A percentile compares a stretch with the other conserved stretches of the same genome.
Evolutionary conservation across 2,113 vertebrate genomes (phyloP).

Genomic region (Passer montanus): DNA sequence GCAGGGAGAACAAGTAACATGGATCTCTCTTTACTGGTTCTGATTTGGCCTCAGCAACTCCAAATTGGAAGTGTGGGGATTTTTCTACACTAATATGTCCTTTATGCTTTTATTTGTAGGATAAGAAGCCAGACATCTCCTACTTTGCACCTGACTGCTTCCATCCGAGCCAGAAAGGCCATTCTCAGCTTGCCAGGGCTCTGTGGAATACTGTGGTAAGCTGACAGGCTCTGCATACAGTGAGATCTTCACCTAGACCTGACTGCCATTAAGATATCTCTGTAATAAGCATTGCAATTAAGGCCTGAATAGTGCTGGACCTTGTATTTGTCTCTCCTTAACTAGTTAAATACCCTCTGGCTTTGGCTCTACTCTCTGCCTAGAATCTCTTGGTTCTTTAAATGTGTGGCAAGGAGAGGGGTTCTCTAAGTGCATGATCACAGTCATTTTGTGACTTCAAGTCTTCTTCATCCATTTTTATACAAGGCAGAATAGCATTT

Average conservation of each 20-base stretch:
- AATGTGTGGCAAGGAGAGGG: not conserved
- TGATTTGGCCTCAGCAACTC: not conserved
- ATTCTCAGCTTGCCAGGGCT: constrained; percentile 83
- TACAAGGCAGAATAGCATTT: not conserved
- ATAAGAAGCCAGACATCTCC: constrained; percentile 82
- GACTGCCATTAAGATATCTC: not conserved
- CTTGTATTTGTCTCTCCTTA: not conserved
- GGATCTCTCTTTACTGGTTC: not conserved
- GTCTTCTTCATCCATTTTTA: not conserved
- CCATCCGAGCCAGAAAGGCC: constrained; percentile 87
- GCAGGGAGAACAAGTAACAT: not conserved
- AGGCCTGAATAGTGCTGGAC: not conserved
- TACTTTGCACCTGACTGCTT: constrained; percentile 91
- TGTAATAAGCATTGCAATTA: not conserved
- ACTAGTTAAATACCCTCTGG: not conserved
- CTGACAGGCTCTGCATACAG: not conserved
- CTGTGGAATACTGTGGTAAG: constrained; percentile 92
- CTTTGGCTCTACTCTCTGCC: not conserved
- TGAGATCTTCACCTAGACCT: not conserved
- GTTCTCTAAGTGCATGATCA: not conserved
- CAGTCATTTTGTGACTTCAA: not conserved
- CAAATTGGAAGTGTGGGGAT: not conserved
- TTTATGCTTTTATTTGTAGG: constrained; percentile 63
- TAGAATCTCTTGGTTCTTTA: not conserved
- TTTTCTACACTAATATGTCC: not conserved